These are phyloP conservation scores for Marmota monax DNA, from an alignment of 2,113 vertebrate genomes.

Conservation along the genomic window DNA sequence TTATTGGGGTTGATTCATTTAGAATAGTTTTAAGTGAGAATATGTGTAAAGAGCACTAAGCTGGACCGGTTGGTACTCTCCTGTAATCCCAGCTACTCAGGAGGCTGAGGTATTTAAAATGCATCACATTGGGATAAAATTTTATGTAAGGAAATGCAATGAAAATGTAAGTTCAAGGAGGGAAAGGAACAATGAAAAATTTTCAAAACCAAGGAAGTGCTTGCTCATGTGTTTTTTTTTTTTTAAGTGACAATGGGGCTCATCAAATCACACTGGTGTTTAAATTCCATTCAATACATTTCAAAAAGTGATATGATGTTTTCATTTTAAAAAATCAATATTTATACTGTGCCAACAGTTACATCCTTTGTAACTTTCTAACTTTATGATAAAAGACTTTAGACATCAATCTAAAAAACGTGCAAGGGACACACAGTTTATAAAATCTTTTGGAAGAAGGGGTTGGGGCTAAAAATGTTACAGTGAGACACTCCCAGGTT, in stretches of 20 bases:
- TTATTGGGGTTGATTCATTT: background rate
- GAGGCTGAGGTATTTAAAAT: too few relatives aligned
- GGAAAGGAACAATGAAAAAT: conserved; percentile 29
- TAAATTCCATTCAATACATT: conserved; percentile 52
- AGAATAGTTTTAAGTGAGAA: background rate
- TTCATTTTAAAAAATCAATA: conserved; percentile 47
- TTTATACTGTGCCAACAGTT: conserved; percentile 46
- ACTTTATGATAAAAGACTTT: background rate
- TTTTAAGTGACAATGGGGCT: background rate
- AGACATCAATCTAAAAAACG: background rate
- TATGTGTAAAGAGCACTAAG: background rate
- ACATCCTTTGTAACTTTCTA: conserved; percentile 56
- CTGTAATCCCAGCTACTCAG: too few relatives aligned
- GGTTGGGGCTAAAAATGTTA: background rate
- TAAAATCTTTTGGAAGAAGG: background rate
- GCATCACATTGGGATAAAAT: conserved; percentile 32
- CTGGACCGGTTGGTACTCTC: too few relatives aligned
- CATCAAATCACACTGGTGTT: background rate
- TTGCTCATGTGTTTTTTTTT: background rate
- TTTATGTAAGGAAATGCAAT: background rate
- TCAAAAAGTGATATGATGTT: conserved; percentile 49
- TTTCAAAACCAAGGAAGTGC: background rate
- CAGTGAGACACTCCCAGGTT: background rate
- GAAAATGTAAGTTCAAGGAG: background rate
- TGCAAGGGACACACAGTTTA: background rate